A percentile compares a stretch with the other conserved stretches of the same genome.
Conservation (phyloP, 2,888 invertebrate species). For the Xestia ashworthii region DNA sequence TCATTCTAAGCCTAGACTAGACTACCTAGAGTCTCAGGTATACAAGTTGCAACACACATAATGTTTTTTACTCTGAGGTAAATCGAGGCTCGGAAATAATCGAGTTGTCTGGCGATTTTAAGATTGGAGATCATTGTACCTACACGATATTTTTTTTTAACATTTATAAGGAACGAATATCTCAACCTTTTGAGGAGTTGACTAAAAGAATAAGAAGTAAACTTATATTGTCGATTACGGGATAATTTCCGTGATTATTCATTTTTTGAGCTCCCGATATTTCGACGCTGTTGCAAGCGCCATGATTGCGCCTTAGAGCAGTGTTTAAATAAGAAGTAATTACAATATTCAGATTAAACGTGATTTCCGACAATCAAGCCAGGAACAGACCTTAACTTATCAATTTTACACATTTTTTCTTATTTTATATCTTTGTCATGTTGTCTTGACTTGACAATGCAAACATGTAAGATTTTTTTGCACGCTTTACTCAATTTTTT, state of each 20-base stretch:
- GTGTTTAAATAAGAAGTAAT: not conserved
- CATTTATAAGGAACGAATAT: not conserved
- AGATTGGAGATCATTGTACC: not conserved
- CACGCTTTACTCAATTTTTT: not conserved
- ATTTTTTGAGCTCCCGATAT: too few relatives aligned
- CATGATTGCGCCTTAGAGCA: too few relatives aligned
- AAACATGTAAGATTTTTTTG: not conserved
- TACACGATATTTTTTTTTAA: not conserved
- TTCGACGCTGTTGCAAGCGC: too few relatives aligned
- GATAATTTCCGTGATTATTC: too few relatives aligned
- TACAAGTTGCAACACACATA: conserved; percentile 1
- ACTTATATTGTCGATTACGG: too few relatives aligned
- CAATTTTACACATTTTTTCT: not conserved
- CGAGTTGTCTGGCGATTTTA: not conserved
- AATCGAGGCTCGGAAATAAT: not conserved
- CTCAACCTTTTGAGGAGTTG: not conserved
- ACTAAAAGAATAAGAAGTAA: not conserved
- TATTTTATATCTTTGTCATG: not conserved
- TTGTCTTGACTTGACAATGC: not conserved
- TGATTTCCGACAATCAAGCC: not conserved
- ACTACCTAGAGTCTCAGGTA: not conserved
- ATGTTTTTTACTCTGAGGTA: not conserved
- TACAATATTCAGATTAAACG: not conserved
- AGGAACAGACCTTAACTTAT: not conserved
- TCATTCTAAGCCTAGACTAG: not conserved